Evolutionary conservation across 2,888 invertebrate genomes (phyloP).

Genomic region (Tiphia femorata): DNA sequence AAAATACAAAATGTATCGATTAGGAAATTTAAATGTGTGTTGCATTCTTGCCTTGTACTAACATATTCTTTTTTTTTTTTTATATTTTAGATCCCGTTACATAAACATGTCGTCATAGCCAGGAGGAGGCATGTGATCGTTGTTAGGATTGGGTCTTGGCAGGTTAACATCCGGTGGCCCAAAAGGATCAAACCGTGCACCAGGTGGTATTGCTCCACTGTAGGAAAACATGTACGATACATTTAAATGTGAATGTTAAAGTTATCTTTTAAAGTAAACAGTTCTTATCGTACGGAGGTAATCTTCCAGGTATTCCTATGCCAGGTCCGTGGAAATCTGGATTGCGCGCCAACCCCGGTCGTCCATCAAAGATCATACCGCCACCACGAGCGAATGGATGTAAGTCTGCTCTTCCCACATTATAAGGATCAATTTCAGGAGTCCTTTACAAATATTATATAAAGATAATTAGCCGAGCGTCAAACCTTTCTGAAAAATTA

Average conservation of each 20-base stretch:
- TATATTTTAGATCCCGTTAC: slow-evolving; percentile 62
- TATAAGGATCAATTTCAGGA: slow-evolving; percentile 42
- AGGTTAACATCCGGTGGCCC: slow-evolving; percentile 74
- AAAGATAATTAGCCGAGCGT: neutral
- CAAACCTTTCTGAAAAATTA: neutral
- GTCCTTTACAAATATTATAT: slow-evolving; percentile 24
- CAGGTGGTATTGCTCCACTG: slow-evolving; percentile 80
- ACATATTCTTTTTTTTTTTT: neutral
- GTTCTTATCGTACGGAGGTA: slow-evolving; percentile 71
- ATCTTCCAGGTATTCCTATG: slow-evolving; percentile 72
- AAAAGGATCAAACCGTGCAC: slow-evolving; percentile 89
- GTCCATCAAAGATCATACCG: slow-evolving; percentile 84
- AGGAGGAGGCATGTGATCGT: slow-evolving; percentile 83
- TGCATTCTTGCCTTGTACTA: neutral
- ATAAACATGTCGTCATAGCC: slow-evolving; percentile 83
- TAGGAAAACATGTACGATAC: slow-evolving; percentile 34
- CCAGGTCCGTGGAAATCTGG: slow-evolving; percentile 68
- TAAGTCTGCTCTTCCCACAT: slow-evolving; percentile 81
- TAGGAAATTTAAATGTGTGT: no score
- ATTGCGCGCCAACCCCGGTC: slow-evolving; percentile 50
- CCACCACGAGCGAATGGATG: slow-evolving; percentile 81
- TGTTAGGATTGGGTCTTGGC: slow-evolving; percentile 71
- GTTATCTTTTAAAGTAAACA: neutral
- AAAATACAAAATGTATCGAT: no score
- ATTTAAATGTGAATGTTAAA: neutral